Percentiles rank a stretch among this genome's conserved stretches.
These are phyloP conservation scores for Picathartes gymnocephalus DNA, from an alignment of 2,113 vertebrate species.

Conservation along the genomic window DNA sequence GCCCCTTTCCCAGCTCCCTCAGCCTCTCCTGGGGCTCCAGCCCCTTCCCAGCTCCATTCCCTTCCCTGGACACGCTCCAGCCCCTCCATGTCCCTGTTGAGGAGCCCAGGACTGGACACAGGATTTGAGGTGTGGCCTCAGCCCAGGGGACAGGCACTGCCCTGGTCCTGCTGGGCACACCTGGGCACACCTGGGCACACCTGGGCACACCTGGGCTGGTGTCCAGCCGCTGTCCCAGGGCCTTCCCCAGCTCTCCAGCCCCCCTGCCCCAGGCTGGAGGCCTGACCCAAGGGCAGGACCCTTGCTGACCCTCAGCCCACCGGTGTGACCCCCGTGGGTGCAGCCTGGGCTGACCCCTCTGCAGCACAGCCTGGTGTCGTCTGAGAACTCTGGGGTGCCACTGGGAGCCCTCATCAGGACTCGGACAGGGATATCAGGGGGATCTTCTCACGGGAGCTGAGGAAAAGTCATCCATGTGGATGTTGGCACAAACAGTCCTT, in stretches of 20 bases:
- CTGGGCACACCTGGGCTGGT: neutral
- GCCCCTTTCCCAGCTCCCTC: neutral
- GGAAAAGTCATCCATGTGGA: accelerated
- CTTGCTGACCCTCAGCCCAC: neutral
- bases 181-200: neutral
- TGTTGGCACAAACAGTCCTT: neutral
- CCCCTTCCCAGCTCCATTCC: neutral
- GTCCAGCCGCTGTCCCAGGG: neutral
- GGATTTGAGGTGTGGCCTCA: neutral
- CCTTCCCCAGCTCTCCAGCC: neutral
- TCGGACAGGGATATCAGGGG: accelerated
- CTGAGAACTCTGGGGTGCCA: neutral
- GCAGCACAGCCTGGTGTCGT: neutral
- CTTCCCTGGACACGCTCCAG: accelerated
- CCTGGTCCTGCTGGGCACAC: neutral
- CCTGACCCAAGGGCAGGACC: neutral
- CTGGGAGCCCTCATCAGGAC: neutral
- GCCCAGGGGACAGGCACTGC: neutral
- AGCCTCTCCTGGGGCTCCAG: neutral
- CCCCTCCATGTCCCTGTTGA: neutral
- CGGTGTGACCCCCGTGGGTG: neutral
- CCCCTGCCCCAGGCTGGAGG: neutral
- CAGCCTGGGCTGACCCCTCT: neutral
- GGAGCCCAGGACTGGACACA: neutral
- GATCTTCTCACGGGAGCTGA: neutral